Percentiles rank a stretch among this genome's conserved stretches.
Evolutionary conservation across 2,113 vertebrate genomes (phyloP).

Genomic region (Ptilonorhynchus violaceus): DNA sequence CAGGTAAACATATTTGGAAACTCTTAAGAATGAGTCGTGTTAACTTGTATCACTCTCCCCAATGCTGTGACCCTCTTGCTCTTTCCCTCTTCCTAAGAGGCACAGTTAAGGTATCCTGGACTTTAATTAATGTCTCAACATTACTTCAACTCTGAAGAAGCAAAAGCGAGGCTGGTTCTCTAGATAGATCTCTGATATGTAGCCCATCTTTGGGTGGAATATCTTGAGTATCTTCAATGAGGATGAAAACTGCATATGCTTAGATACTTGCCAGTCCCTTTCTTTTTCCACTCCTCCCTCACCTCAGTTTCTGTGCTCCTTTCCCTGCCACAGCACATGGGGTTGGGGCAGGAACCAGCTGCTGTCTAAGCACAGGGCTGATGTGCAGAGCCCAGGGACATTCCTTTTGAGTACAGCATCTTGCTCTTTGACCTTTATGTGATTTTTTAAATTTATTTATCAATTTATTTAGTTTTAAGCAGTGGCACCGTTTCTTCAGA

Average conservation of each 20-base stretch:
- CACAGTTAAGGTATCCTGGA: background rate
- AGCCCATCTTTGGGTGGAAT: background rate
- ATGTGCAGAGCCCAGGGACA: background rate
- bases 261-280: background rate
- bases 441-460: background rate
- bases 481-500: background rate
- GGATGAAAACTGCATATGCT: background rate
- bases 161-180: background rate
- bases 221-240: background rate
- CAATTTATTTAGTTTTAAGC: background rate
- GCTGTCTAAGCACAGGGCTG: background rate
- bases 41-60: background rate
- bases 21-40: background rate
- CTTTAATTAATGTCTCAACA: background rate
- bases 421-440: background rate
- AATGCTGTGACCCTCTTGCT: background rate
- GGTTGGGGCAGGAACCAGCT: background rate
- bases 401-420: background rate
- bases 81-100: background rate
- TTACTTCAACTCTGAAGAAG: background rate
- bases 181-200: background rate
- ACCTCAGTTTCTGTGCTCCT: background rate
- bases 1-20: background rate
- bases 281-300: background rate
- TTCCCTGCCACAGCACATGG: accelerated